A percentile compares a stretch with the other conserved stretches of the same genome.
These are phyloP conservation scores for Harpagifer antarcticus DNA, from an alignment of 2,797 vertebrate genomes.

Conservation along the genomic window DNA sequence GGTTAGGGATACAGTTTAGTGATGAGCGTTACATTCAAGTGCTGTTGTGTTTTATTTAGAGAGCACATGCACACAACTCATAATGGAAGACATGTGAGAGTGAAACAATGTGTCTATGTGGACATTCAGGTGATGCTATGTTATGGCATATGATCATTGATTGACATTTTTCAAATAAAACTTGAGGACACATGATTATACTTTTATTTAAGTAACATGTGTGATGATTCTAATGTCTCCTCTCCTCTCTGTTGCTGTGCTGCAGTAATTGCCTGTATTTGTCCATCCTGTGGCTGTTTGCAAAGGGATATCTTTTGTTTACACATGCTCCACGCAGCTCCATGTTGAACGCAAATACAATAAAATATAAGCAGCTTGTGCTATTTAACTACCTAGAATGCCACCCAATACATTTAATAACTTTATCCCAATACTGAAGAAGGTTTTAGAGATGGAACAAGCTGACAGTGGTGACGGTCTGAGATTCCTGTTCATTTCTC, in stretches of 20 bases:
- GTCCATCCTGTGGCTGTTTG: slow-evolving; percentile 77
- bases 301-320: slow-evolving; percentile 74
- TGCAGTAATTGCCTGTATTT: slow-evolving; percentile 78
- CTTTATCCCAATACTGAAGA: slow-evolving; percentile 46
- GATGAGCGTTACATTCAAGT: slow-evolving; percentile 1
- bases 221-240: neutral
- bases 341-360: slow-evolving; percentile 81
- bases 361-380: slow-evolving; percentile 69
- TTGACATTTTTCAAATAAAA: neutral
- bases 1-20: slow-evolving; percentile 17
- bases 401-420: slow-evolving; percentile 56
- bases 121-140: neutral
- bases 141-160: no score
- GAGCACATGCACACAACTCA: neutral
- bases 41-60: slow-evolving; percentile 14
- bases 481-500: slow-evolving; percentile 39
- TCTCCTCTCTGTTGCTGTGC: slow-evolving; percentile 44
- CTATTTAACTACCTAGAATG: slow-evolving; percentile 43
- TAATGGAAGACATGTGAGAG: neutral
- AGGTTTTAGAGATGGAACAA: slow-evolving; percentile 50
- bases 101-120: neutral
- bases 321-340: slow-evolving; percentile 56
- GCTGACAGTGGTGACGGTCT: slow-evolving; percentile 39
- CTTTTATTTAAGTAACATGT: neutral
- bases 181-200: neutral